Evolutionary conservation across 1,140 invertebrate species (phyloP).

Genomic region (Cecropterus lyciades): DNA sequence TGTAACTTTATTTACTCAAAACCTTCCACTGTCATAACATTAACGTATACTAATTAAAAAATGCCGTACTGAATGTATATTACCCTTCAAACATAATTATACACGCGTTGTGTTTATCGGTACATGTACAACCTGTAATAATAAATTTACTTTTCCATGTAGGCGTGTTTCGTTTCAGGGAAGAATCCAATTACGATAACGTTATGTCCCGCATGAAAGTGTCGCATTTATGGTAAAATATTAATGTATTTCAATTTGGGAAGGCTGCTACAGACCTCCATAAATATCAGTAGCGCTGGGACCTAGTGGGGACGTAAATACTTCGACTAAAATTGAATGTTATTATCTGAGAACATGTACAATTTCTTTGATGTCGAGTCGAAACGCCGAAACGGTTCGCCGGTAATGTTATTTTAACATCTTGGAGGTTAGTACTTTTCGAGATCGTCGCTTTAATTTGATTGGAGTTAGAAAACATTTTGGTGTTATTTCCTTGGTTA

Average conservation of each 20-base stretch:
- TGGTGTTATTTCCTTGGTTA: not conserved
- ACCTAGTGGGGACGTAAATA: constrained; percentile 75
- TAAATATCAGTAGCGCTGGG: constrained; percentile 75
- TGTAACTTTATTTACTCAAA: no score
- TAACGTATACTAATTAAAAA: not conserved
- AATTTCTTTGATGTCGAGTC: constrained; percentile 40
- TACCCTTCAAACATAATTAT: constrained; percentile 3
- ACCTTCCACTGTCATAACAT: no score
- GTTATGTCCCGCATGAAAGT: constrained; percentile 81
- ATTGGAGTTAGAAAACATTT: not conserved
- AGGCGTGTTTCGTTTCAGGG: constrained; percentile 65
- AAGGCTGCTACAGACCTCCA: constrained; percentile 77
- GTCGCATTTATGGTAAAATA: constrained; percentile 83
- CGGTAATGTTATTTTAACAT: constrained; percentile 25
- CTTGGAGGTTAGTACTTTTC: constrained; percentile 17
- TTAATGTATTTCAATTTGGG: constrained; percentile 84
- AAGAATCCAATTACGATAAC: constrained; percentile 83
- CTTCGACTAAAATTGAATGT: constrained; percentile 77
- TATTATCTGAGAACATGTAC: constrained; percentile 62
- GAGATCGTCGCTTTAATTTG: constrained; percentile 52
- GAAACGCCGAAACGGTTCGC: constrained; percentile 25
- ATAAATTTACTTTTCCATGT: constrained; percentile 60
- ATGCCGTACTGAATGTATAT: not conserved
- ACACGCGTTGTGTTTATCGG: constrained; percentile 23
- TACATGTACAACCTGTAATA: constrained; percentile 34